Conservation (phyloP, 2,888 invertebrate species). For the Sphinx pinastri region DNA sequence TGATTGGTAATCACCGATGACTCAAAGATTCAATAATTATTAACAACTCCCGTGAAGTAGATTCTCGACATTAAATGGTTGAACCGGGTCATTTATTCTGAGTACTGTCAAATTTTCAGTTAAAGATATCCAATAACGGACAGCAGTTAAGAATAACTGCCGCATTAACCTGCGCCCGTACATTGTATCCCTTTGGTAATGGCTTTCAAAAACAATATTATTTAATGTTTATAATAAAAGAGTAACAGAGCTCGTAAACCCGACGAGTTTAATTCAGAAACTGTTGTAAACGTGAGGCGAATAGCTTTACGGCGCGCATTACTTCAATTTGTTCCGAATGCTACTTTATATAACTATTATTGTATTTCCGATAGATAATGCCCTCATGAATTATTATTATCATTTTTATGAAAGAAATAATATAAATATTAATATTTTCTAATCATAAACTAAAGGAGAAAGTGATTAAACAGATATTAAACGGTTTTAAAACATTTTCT, state of each 20-base stretch:
- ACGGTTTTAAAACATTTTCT: no score
- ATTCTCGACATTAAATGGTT: neutral
- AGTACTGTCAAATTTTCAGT: conserved; percentile 10
- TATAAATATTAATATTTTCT: no score
- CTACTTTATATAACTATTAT: conserved; percentile 12
- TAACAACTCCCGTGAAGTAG: neutral
- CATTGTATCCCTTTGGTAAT: conserved; percentile 12
- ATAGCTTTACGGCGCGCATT: conserved; percentile 38
- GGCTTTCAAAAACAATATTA: conserved; percentile 25
- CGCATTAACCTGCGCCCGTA: conserved; percentile 12
- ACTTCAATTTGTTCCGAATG: conserved; percentile 25
- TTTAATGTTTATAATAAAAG: conserved; percentile 27
- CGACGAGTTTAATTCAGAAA: conserved; percentile 26
- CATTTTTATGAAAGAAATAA: no score
- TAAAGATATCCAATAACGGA: conserved; percentile 11
- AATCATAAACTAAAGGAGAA: no score
- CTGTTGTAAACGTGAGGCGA: conserved; percentile 31
- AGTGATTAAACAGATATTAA: no score
- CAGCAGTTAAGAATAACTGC: conserved; percentile 17
- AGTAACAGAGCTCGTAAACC: conserved; percentile 23
- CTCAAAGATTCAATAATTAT: no score
- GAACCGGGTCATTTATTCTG: neutral
- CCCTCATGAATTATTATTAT: neutral
- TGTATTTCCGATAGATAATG: neutral
- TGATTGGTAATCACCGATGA: no score